Conservation (phyloP, 2,888 invertebrate species). For the Platerodrilus igneus region DNA sequence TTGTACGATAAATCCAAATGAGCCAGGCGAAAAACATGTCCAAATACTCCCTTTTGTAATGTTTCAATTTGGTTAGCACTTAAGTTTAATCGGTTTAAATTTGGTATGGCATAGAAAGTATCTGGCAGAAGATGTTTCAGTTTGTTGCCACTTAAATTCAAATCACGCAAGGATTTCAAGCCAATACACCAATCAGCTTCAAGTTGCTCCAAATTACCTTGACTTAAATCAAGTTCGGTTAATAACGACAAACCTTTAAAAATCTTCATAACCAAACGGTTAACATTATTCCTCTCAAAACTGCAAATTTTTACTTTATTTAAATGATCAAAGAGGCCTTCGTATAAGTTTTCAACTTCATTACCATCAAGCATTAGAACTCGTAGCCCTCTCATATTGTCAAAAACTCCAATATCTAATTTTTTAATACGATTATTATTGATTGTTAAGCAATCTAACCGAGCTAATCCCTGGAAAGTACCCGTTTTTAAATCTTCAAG, state of each 20-base stretch:
- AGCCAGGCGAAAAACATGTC: conserved; percentile 52
- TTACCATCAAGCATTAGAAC: conserved; percentile 11
- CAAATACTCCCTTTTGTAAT: conserved; percentile 53
- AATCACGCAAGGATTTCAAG: conserved; percentile 45
- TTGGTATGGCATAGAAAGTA: conserved; percentile 47
- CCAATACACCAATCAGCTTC: conserved; percentile 13
- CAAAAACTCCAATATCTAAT: conserved; percentile 6
- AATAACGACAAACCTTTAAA: conserved; percentile 11
- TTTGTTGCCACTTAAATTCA: conserved; percentile 64
- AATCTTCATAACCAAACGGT: conserved; percentile 4
- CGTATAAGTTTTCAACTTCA: conserved; percentile 1
- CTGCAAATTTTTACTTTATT: conserved; percentile 3
- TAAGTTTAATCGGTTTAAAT: conserved; percentile 58
- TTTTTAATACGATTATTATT: conserved; percentile 14
- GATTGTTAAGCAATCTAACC: conserved; percentile 5
- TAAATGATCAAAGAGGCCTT: conserved; percentile 6
- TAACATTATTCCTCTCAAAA: conserved; percentile 7
- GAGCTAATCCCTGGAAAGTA: conserved; percentile 5
- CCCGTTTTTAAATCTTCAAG: conserved; percentile 7
- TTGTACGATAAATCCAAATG: conserved; percentile 65
- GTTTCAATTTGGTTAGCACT: conserved; percentile 60
- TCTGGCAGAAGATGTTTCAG: conserved; percentile 45
- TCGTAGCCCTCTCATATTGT: conserved; percentile 2
- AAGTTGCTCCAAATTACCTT: conserved; percentile 9
- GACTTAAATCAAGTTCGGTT: conserved; percentile 8